Evolutionary conservation across 2,888 invertebrate genomes (phyloP).

Genomic region (Leptogaster cylindrica): DNA sequence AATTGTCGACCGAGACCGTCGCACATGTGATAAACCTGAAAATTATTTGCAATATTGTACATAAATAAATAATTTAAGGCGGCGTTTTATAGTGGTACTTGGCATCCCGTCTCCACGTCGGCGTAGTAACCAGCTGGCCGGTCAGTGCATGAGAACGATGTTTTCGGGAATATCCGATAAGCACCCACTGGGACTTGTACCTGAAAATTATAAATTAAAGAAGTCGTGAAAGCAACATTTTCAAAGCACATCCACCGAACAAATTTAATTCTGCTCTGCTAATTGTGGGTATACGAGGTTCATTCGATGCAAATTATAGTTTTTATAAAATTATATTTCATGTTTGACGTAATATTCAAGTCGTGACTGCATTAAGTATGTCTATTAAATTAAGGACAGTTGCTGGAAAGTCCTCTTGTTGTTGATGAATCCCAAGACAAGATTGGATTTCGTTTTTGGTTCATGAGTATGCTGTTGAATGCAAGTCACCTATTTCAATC

Average conservation of each 20-base stretch:
- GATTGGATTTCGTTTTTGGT: too few species aligned
- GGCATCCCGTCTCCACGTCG: conserved; percentile 75
- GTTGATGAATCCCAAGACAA: too few species aligned
- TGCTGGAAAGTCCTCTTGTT: too few species aligned
- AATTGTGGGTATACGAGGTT: too few species aligned
- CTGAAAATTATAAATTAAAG: conserved; percentile 37
- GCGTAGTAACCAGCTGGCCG: conserved; percentile 76
- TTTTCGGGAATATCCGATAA: conserved; percentile 58
- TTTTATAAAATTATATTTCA: too few species aligned
- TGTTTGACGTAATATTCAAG: too few species aligned
- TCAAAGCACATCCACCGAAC: background rate
- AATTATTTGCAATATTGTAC: conserved; percentile 4
- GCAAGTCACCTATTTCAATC: too few species aligned
- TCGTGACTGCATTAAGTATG: too few species aligned
- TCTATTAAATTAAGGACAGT: too few species aligned
- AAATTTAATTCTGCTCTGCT: background rate
- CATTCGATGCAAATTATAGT: too few species aligned
- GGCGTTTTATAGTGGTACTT: conserved; percentile 64
- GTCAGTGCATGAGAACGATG: conserved; percentile 71
- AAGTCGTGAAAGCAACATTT: too few species aligned
- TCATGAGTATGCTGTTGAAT: too few species aligned
- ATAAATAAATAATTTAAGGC: background rate
- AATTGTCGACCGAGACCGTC: conserved; percentile 78
- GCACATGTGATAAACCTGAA: conserved; percentile 81
- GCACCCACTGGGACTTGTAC: conserved; percentile 52